Evolutionary conservation across 1,140 invertebrate species (phyloP).

Genomic region (Ylistrum balloti): DNA sequence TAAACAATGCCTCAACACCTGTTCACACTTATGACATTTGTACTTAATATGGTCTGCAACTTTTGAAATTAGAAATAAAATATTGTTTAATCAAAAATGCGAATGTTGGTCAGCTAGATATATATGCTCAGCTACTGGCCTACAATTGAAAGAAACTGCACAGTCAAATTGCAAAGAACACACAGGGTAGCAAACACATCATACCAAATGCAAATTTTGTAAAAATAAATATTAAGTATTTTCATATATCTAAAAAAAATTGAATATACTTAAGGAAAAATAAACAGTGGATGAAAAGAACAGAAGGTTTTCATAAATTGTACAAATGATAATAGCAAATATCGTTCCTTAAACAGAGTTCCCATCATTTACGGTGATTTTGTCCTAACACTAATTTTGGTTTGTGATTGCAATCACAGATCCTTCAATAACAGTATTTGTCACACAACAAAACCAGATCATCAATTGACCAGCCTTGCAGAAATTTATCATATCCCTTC

Average conservation of each 20-base stretch:
- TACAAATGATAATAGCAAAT: too few relatives aligned
- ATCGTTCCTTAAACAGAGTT: too few relatives aligned
- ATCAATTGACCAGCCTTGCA: too few relatives aligned
- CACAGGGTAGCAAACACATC: not conserved
- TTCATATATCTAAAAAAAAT: not conserved
- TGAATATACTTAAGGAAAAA: not conserved
- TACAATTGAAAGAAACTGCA: not conserved
- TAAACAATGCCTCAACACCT: too few relatives aligned
- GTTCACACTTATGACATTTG: not conserved
- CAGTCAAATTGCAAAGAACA: not conserved
- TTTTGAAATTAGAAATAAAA: not conserved
- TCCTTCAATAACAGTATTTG: too few relatives aligned
- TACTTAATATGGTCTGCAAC: not conserved
- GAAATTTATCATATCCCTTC: too few relatives aligned
- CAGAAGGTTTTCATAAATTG: too few relatives aligned
- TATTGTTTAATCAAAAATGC: not conserved
- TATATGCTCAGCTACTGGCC: conserved; percentile 25
- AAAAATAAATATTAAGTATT: not conserved
- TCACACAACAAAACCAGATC: too few relatives aligned
- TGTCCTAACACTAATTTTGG: too few relatives aligned
- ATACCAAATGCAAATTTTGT: not conserved
- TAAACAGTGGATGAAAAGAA: not conserved
- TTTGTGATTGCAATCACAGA: too few relatives aligned
- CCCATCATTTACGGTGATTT: too few relatives aligned
- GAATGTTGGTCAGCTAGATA: not conserved